Evolutionary conservation across 2,888 invertebrate genomes (phyloP), one percentile per base, ranked within the genome.

Genomic region (Thereva unica): DNA sequence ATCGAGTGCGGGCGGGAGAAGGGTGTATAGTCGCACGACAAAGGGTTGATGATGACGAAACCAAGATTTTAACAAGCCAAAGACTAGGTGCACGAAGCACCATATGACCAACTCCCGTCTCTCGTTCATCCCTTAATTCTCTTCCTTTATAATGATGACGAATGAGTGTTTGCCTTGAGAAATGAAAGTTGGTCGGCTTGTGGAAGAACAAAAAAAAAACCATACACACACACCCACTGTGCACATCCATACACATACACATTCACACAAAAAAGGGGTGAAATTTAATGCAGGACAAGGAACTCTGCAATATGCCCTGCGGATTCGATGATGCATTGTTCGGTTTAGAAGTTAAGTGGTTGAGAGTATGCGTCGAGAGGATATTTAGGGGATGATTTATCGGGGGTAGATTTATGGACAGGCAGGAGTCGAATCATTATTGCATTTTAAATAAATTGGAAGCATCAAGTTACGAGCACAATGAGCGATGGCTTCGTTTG

Each of bases 361-460:
- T 34, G 44, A 37, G 59, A 35, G 38, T 40, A 41, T 34, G 12
- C 42, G 34, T 41, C 7, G 40, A 5, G 41, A 55, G 55, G 44
- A 44, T 44, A 12, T 12, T 23, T 23, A 23, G 47, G 47, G 47
- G 47, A 10, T 47, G 47, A 47, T 10, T 5, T n/a, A 3, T 6
- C 41, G 5, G 55, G 9, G 55, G 41, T n/a, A 35, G 35, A 34
- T 35, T 35, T 23, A 23, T 23, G 23, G 23, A 23, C 23, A 23
- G 23, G 23, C 23, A 23, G 23, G 23, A 23, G 23, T 23, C 23
- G 59, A 59, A 38, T 59, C 59, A 47, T 59, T 59, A 59, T 59
- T 38, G 38, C 59, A 59, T 59, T 59, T 47, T 59, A 47, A 59
- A 59, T 59, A 59, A 59, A 49, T 59, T 59, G 59, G 49, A 23